Evolutionary conservation across 2,888 invertebrate genomes (phyloP).

Genomic region (Drosophila mercatorum): DNA sequence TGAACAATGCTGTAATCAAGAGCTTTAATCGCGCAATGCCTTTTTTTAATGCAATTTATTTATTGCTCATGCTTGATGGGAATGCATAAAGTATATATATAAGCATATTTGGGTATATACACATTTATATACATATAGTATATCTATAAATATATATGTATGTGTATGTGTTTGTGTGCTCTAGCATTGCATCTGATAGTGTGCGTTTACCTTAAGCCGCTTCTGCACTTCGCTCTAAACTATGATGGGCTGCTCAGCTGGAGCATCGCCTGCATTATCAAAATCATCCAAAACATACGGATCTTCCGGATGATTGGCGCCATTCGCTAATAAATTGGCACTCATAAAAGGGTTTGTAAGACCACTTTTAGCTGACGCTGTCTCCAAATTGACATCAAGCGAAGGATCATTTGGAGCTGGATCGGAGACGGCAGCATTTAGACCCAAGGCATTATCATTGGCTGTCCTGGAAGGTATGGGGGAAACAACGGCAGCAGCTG

Average conservation of each 20-base stretch:
- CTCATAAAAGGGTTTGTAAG: no score
- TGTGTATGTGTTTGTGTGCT: constrained; percentile 18
- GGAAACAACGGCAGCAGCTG: neutral
- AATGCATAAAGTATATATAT: constrained; percentile 28
- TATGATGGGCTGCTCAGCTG: neutral
- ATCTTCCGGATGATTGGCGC: neutral
- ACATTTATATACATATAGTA: no score
- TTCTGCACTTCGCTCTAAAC: neutral
- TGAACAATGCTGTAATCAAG: neutral
- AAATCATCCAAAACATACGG: neutral
- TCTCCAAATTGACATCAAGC: no score
- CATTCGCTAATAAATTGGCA: no score
- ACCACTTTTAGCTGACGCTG: no score
- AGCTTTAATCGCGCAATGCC: neutral
- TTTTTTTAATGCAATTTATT: constrained; percentile 48
- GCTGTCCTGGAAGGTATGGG: no score
- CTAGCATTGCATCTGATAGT: constrained; percentile 5
- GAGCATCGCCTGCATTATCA: neutral
- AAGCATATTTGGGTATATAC: neutral
- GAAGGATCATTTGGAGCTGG: neutral
- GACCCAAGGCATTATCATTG: neutral
- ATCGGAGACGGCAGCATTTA: neutral
- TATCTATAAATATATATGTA: neutral
- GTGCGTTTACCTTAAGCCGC: constrained; percentile 19
- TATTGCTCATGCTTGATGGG: constrained; percentile 41